phyloP scores from a whole-genome alignment of 2,888 invertebrate genomes.

The Phortica okadai region DNA sequence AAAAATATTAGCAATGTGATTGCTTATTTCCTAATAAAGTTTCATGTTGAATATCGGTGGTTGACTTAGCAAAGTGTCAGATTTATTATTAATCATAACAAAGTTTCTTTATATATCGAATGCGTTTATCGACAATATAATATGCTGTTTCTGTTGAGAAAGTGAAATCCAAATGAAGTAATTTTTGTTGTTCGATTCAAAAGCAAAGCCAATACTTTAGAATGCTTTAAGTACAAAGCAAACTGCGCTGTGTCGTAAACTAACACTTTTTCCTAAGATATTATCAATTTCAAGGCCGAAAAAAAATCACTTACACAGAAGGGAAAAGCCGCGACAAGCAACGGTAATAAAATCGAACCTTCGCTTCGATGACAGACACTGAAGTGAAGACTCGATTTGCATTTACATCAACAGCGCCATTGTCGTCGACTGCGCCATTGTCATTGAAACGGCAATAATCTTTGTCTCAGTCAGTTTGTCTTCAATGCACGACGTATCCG shows the following conservation, averaged over 20 bases:
- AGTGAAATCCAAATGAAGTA: neutral
- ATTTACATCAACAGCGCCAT: slow-evolving; percentile 55
- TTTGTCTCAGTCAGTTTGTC: slow-evolving; percentile 51
- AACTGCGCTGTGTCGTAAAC: slow-evolving; percentile 43
- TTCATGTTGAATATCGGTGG: neutral
- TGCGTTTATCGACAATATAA: neutral
- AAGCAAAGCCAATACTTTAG: neutral
- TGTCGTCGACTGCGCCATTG: slow-evolving; percentile 59
- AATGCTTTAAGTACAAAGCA: neutral
- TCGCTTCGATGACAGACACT: slow-evolving; percentile 40
- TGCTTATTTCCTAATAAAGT: neutral
- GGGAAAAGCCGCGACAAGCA: slow-evolving; percentile 37
- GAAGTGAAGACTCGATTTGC: slow-evolving; percentile 47
- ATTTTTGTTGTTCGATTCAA: too few relatives aligned
- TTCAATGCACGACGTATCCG: slow-evolving; percentile 35
- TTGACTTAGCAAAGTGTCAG: neutral
- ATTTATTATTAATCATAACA: neutral
- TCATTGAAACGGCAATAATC: slow-evolving; percentile 68
- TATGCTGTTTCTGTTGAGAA: neutral
- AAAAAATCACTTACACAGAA: slow-evolving; percentile 37
- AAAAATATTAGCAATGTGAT: slow-evolving; percentile 17
- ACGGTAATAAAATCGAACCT: slow-evolving; percentile 61
- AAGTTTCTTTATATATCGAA: too few relatives aligned
- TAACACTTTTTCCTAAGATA: slow-evolving; percentile 52
- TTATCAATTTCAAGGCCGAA: slow-evolving; percentile 46